Evolutionary conservation across 2,113 vertebrate genomes (phyloP).

Genomic region (Microcebus jonahi): DNA sequence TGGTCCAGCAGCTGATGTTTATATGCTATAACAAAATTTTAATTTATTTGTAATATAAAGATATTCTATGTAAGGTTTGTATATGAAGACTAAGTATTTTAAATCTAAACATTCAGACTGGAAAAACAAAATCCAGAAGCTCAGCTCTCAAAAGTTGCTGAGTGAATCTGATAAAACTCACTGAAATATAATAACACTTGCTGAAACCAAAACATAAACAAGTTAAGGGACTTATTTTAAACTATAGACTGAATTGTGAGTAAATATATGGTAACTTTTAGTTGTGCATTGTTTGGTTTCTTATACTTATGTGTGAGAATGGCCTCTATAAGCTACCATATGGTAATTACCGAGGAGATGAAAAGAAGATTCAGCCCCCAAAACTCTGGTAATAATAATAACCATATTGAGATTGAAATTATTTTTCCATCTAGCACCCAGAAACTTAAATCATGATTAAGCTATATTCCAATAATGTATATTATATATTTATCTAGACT

Average conservation of each 20-base stretch:
- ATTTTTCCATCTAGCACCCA: background rate
- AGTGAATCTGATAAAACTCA: background rate
- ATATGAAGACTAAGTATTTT: background rate
- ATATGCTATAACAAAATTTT: background rate
- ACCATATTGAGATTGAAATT: background rate
- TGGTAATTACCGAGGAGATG: background rate
- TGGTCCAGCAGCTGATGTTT: background rate
- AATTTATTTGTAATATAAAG: background rate
- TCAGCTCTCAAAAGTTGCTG: background rate
- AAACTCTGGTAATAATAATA: background rate
- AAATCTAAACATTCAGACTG: background rate
- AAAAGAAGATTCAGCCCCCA: background rate
- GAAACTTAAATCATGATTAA: background rate
- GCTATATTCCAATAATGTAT: background rate
- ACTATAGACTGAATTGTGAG: background rate
- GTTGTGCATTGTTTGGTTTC: background rate
- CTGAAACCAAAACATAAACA: background rate
- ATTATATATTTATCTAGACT: background rate
- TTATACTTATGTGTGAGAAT: background rate
- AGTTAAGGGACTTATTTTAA: background rate
- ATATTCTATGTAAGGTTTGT: background rate
- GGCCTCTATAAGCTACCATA: background rate
- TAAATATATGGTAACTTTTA: background rate
- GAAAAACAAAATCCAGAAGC: background rate
- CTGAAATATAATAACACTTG: background rate